Base-by-base conservation (phyloP, 2,113 vertebrate species). In the Regulus satrapa region DNA sequence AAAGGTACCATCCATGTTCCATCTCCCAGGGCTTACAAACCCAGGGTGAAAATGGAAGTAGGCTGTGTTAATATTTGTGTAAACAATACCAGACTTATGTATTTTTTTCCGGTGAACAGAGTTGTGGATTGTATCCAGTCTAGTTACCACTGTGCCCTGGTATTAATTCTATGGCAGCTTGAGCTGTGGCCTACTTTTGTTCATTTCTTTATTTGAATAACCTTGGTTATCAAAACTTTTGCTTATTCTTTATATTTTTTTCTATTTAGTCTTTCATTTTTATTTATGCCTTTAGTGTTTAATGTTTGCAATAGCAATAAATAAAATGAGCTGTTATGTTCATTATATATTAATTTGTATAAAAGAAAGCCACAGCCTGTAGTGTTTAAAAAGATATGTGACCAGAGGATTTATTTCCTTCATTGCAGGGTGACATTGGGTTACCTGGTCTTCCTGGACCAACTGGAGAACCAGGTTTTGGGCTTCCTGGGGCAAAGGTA, bases 401-500 rank as follows among this genome's bases (percentile, higher is more conserved):
- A 93, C 14, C 25, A 59, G 38, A 45, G 8, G 40, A 55, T 55
- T 10, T 88, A 14, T 95, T 89, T 94, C 88, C 77, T 95, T 66
- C 94, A 45, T 94, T 89, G 48, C 81, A 99, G 99, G 99, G 99
- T 91, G 98, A 99, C 64, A 18, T 93, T 26, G 99, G 99, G 31
- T 97, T 98, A 46, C 34, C 97, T 92, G 99, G 99, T 84, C 98
- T 98, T 46, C 45, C 97, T 92, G 99, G 99, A 61, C 98, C 97
- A 52, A 31, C 98, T 89, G 99, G 99, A 79, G 99, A 99, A 97
- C 98, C 98, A 88, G 98, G 98, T 59, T 96, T 98, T 79, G 99
- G 99, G 71, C 97, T 99, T 93, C 98, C 98, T 93, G 99, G 99
- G 77, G 98, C 98, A 95, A 99, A 99, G 98, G 99, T 99, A 97